Evolutionary conservation across 2,888 invertebrate species (phyloP).

Genomic region (Rhagophthalmus giganteus): DNA sequence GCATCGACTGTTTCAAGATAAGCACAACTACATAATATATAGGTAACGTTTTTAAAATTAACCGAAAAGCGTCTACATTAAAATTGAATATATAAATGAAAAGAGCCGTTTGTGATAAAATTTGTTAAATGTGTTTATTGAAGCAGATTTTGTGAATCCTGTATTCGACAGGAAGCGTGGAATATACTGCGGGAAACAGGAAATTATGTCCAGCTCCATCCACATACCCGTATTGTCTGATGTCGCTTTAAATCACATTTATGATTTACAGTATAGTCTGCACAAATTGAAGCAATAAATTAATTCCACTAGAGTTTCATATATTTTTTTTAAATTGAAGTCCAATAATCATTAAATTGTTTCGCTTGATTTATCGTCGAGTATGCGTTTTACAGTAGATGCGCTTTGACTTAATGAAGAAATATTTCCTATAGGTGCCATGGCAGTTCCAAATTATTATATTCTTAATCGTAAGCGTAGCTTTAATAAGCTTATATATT

Average conservation of each 20-base stretch:
- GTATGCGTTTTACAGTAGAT: slow-evolving; percentile 22
- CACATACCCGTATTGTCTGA: slow-evolving; percentile 40
- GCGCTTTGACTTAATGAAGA: slow-evolving; percentile 4
- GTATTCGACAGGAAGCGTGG: slow-evolving; percentile 35
- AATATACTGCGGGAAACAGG: slow-evolving; percentile 42
- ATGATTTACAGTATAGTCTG: slow-evolving; percentile 44
- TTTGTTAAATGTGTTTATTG: slow-evolving; percentile 39
- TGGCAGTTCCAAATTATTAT: too few relatives aligned
- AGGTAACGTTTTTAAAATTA: too few relatives aligned
- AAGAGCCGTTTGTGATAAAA: slow-evolving; percentile 16
- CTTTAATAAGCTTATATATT: too few relatives aligned
- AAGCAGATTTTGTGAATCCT: slow-evolving; percentile 36
- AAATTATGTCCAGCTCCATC: slow-evolving; percentile 44
- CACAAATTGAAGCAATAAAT: slow-evolving; percentile 48
- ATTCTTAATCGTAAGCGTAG: too few relatives aligned
- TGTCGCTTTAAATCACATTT: slow-evolving; percentile 40
- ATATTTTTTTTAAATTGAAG: slow-evolving; percentile 40
- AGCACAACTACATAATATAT: too few relatives aligned
- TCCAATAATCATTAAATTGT: slow-evolving; percentile 49
- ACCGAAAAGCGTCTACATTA: too few relatives aligned
- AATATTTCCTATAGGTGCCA: slow-evolving; percentile 8
- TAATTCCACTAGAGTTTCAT: slow-evolving; percentile 42
- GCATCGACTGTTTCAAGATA: too few relatives aligned
- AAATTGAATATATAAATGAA: slow-evolving; percentile 6
- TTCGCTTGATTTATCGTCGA: slow-evolving; percentile 37